Conservation (phyloP, 2,113 vertebrate species). For the Callaeas wilsoni region DNA sequence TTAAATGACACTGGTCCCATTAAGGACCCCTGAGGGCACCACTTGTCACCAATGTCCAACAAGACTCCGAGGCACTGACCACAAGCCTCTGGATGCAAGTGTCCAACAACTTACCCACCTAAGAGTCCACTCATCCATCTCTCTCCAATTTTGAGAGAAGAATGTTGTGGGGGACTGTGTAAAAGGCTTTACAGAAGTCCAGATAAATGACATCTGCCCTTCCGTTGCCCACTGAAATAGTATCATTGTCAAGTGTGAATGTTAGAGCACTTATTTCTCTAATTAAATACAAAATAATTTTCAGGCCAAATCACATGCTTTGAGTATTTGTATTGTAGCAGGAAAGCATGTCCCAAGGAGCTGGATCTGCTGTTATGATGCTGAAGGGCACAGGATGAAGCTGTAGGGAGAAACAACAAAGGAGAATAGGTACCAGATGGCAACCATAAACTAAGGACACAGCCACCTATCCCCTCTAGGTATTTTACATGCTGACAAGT, state of each 20-base stretch:
- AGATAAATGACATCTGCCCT: background rate
- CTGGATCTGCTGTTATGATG: background rate
- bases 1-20: background rate
- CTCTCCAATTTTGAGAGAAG: background rate
- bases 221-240: background rate
- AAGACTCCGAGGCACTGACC: background rate
- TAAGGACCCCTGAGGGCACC: background rate
- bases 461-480: background rate
- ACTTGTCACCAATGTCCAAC: background rate
- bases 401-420: background rate
- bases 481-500: background rate
- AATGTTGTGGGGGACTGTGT: no score
- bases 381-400: background rate
- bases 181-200: background rate
- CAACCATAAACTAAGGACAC: background rate
- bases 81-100: background rate
- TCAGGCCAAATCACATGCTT: background rate
- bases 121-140: background rate
- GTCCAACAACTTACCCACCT: background rate
- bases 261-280: background rate
- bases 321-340: background rate
- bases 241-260: background rate
- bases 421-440: constrained; percentile 12
- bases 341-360: background rate
- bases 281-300: background rate